These are phyloP conservation scores for Elephantulus edwardii DNA, from an alignment of 2,113 vertebrate species.

Conservation along the genomic window DNA sequence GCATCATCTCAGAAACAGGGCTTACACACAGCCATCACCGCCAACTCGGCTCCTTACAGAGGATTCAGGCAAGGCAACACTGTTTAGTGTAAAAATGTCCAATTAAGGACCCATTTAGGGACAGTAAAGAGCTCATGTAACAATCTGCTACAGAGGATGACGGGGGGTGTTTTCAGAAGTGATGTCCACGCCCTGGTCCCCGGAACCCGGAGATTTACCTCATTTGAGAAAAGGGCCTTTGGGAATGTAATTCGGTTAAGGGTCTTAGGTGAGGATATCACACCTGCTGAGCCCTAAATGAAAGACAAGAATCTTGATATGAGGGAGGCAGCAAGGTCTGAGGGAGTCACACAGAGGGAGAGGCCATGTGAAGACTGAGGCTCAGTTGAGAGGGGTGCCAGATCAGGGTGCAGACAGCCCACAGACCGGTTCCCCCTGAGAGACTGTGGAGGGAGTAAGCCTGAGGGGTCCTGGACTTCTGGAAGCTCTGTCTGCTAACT, in stretches of 20 bases:
- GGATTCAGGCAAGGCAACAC: not conserved
- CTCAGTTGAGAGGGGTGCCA: not conserved
- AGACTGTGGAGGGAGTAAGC: rapidly evolving
- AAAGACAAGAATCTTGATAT: not conserved
- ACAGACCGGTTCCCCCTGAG: not conserved
- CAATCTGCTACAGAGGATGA: not conserved
- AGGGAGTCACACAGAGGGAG: not conserved
- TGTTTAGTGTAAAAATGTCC: not conserved
- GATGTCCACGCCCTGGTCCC: not conserved
- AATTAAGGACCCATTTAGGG: not conserved
- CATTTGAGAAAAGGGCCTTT: not conserved
- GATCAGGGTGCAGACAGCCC: not conserved
- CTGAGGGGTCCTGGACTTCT: no score
- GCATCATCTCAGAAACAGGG: not conserved
- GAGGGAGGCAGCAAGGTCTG: not conserved
- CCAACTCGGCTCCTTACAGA: not conserved
- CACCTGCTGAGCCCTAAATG: not conserved
- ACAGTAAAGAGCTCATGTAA: not conserved
- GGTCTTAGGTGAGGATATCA: not conserved
- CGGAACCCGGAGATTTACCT: not conserved
- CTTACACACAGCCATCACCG: not conserved
- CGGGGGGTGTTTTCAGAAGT: not conserved
- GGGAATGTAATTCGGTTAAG: not conserved
- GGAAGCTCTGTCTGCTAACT: no score
- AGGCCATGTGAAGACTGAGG: not conserved